A percentile compares a stretch with the other conserved stretches of the same genome.
Conservation (phyloP, 2,113 vertebrate species). For the Anas platyrhynchos region DNA sequence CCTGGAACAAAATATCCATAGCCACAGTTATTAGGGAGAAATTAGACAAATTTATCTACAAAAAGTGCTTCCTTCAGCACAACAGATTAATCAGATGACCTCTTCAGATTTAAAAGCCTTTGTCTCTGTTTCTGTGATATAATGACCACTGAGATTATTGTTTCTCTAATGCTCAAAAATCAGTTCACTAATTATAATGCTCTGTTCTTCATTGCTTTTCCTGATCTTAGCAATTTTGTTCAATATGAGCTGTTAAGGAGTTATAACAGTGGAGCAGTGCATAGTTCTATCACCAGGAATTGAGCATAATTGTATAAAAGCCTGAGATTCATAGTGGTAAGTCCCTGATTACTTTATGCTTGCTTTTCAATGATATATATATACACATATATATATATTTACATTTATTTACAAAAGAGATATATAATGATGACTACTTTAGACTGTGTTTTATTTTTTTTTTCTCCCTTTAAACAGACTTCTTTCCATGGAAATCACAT, state of each 20-base stretch:
- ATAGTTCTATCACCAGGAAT: neutral
- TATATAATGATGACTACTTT: neutral
- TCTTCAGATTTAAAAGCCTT: neutral
- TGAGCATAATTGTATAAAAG: conserved; percentile 10
- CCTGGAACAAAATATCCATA: neutral
- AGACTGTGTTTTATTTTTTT: neutral
- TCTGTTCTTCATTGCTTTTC: neutral
- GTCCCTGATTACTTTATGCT: neutral
- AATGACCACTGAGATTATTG: neutral
- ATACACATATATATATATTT: neutral
- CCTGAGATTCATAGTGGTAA: neutral
- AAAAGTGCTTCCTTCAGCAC: neutral
- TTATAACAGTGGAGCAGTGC: neutral
- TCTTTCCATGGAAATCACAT: neutral
- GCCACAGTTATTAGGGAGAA: neutral
- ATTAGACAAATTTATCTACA: neutral
- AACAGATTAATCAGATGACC: neutral
- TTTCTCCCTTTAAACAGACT: neutral
- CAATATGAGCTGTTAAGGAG: neutral
- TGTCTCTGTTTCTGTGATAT: neutral
- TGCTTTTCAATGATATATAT: neutral
- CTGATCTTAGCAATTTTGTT: neutral
- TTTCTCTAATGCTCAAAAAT: neutral
- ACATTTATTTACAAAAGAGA: neutral
- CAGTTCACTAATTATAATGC: neutral